These are phyloP conservation scores for Drosophila ficusphila DNA, from an alignment of 1,140 invertebrate species.

Conservation along the genomic window DNA sequence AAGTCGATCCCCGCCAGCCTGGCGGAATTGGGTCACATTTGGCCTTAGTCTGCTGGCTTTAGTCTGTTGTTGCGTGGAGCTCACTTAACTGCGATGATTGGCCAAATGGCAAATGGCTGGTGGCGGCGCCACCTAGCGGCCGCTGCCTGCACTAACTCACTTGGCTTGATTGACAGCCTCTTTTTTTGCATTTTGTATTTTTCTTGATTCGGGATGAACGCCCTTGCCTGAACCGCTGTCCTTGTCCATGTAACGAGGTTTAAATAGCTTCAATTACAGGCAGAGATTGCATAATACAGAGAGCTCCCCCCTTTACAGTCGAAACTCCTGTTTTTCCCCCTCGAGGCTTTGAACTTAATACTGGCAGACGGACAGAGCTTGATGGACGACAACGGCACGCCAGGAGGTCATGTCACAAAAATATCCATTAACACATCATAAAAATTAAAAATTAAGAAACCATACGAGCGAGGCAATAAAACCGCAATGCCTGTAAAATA, in stretches of 20 bases:
- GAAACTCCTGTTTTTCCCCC: constrained; percentile 11
- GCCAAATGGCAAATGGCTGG: constrained; percentile 42
- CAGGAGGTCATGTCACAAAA: constrained; percentile 81
- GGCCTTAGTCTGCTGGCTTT: no score
- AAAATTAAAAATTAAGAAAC: constrained; percentile 83
- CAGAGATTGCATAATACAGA: constrained; percentile 64
- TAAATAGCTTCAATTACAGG: constrained; percentile 79
- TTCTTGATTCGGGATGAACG: constrained; percentile 47
- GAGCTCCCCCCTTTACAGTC: constrained; percentile 8
- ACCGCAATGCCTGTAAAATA: constrained; percentile 65
- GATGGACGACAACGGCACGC: constrained; percentile 60
- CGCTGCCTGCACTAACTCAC: constrained; percentile 3
- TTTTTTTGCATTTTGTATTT: no score
- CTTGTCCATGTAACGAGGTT: constrained; percentile 68
- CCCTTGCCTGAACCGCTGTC: constrained; percentile 55
- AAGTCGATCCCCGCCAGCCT: constrained; percentile 63
- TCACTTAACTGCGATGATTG: constrained; percentile 74
- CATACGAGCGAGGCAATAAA: constrained; percentile 73
- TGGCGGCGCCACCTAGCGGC: constrained; percentile 57
- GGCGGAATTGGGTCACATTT: constrained; percentile 67
- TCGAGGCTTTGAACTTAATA: constrained; percentile 35
- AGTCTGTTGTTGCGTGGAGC: constrained; percentile 29
- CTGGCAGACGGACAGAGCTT: constrained; percentile 47
- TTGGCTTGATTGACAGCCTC: constrained; percentile 57
- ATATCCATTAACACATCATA: constrained; percentile 83